Evolutionary conservation across 1,140 invertebrate species (phyloP).

Genomic region (Chymomyza costata): DNA sequence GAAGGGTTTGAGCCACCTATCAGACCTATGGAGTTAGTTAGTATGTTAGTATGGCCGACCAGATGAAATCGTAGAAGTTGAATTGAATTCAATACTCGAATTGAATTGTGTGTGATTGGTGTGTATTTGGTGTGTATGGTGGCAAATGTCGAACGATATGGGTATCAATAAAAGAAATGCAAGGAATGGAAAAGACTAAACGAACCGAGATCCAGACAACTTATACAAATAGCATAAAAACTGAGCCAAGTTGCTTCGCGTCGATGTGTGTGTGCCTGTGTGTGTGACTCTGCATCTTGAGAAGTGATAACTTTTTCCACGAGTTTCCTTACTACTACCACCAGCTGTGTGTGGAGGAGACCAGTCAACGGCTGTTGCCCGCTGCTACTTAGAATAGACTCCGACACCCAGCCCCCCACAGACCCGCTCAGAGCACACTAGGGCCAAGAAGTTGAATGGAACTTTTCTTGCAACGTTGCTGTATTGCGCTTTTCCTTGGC

Average conservation of each 20-base stretch:
- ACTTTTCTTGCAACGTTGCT: slow-evolving; percentile 43
- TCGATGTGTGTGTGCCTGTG: not conserved
- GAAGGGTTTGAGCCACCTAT: slow-evolving; percentile 29
- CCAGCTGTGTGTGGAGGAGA: slow-evolving; percentile 4
- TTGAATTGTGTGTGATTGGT: slow-evolving; percentile 47
- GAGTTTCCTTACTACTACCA: slow-evolving; percentile 59
- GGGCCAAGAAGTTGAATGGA: slow-evolving; percentile 50
- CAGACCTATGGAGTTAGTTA: no score
- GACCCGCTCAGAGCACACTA: no score
- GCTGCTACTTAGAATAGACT: slow-evolving; percentile 18
- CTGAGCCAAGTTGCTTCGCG: slow-evolving; percentile 36
- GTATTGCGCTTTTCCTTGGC: slow-evolving; percentile 36
- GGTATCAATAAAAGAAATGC: slow-evolving; percentile 39
- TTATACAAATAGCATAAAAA: slow-evolving; percentile 59
- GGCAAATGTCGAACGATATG: slow-evolving; percentile 60
- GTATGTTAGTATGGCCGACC: slow-evolving; percentile 38
- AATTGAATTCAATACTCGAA: slow-evolving; percentile 33
- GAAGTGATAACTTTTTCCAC: slow-evolving; percentile 57
- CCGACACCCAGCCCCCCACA: slow-evolving; percentile 26
- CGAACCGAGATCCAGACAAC: slow-evolving; percentile 51
- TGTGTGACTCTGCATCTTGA: slow-evolving; percentile 25
- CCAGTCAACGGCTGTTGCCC: no score
- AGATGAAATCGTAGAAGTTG: slow-evolving; percentile 71
- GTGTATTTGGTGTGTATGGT: not conserved
- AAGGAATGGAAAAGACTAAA: no score